Evolutionary conservation across 2,113 vertebrate genomes (phyloP), one percentile per base, ranked within the genome.

Genomic region (Danionella cerebrum): DNA sequence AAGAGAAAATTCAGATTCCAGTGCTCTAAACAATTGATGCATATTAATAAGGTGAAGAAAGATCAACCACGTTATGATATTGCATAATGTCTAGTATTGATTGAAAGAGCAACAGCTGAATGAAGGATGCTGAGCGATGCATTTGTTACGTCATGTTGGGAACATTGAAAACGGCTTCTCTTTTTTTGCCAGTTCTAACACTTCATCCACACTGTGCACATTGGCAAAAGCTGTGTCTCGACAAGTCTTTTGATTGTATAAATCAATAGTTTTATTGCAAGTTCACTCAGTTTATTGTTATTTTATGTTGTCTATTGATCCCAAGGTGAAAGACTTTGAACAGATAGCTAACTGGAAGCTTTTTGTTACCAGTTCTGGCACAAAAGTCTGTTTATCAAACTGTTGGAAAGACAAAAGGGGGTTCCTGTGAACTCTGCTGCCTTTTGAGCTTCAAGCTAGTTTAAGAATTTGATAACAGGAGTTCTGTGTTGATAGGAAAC

Each of bases 231-330:
- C 59, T 58, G 24, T 16, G 52, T 36, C 55, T 76, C 58, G 57
- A 65, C 74, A 73, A 71, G 67, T 55, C 70, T 76, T 67, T 78
- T 73, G 41, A 69, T 54, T 66, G 39, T 47, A 62, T 31, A 48
- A 16, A 62, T 58, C 38, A 8, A 48, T 38, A 42, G 44, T 36
- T 64, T 64, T 50, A 48, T 64, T 48, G 27, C 35, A 64, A 64
- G 59, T 64, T 64, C 19, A 24, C 60, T 50, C 29, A 18, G 47
- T 13, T 64, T 64, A 64, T 3, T 27, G 18, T 48, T 63, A 47
- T 48, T 64, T 64, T 63, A 6, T 36, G 6, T 35, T 36, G 42
- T 13, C 16, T 19, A 64, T 64, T 48, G 60, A 64, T 64, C 60
- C 48, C 12, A 2, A 4, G 29, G 19, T 64, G 60, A 64, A 64